Evolutionary conservation across 2,888 invertebrate genomes (phyloP).

Genomic region (Mesopsocus fuscifrons): DNA sequence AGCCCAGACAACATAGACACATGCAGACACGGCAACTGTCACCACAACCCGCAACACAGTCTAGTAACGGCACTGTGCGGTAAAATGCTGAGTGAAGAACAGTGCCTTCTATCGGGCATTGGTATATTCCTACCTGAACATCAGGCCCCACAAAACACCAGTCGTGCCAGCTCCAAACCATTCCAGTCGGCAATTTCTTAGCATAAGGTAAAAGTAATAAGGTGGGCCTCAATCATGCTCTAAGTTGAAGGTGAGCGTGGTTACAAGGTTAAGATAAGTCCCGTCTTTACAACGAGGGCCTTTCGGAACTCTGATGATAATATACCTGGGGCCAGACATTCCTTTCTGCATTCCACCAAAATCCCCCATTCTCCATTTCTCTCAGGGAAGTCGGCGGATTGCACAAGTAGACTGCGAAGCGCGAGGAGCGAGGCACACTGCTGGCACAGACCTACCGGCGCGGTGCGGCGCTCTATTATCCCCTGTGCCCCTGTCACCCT

Average conservation of each 20-base stretch:
- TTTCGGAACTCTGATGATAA: slow-evolving; percentile 7
- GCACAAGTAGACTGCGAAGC: neutral
- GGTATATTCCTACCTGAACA: slow-evolving; percentile 6
- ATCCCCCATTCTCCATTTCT: slow-evolving; percentile 7
- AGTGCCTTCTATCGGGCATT: slow-evolving; percentile 1
- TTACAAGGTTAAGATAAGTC: neutral
- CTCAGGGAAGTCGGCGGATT: neutral
- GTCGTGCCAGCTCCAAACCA: neutral
- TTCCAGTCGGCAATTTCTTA: neutral
- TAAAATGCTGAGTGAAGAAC: slow-evolving; percentile 9
- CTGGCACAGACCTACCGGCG: neutral
- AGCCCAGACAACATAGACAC: too few relatives aligned
- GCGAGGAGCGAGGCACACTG: too few relatives aligned
- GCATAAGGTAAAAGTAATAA: slow-evolving; percentile 4
- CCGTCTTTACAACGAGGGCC: neutral
- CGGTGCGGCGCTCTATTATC: neutral
- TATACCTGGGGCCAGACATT: slow-evolving; percentile 9
- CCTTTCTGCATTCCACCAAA: slow-evolving; percentile 8
- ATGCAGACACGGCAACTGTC: too few relatives aligned
- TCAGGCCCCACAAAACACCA: neutral
- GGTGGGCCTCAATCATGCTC: neutral
- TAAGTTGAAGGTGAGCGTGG: neutral
- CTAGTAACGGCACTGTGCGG: slow-evolving; percentile 5
- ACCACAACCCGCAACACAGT: too few relatives aligned
- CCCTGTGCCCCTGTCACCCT: too few relatives aligned